Evolutionary conservation across 2,888 invertebrate genomes (phyloP), one percentile per base, ranked within the genome.

Genomic region (Stenodema calcarata): DNA sequence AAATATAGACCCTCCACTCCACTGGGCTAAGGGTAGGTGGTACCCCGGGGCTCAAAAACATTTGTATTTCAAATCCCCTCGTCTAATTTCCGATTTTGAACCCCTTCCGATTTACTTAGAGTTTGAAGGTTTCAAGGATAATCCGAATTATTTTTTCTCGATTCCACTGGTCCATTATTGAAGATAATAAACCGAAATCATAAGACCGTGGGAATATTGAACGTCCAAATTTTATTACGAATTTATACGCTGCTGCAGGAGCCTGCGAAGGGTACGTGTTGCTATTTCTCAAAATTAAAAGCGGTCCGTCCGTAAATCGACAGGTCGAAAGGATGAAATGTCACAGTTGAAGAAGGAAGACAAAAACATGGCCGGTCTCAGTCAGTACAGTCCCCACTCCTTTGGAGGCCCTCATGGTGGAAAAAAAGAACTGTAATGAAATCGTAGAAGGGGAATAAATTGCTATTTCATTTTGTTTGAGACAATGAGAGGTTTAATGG

Each of bases 401-500:
- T 75, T 75, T 41, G 73, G 18, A 44, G 44, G 3, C n/a, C 23
- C n/a, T 47, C 12, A 0, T 27, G 62, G 62, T 62, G 62, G n/a
- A n/a, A 62, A 62, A 73, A 84, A 84, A 83, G 70, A 23, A 82
- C 84, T 84, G 84, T 84, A 86, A 86, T 78, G 86, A 69, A 79
- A 86, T 79, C 86, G 86, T 69, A 79, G 78, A 78, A 69, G 42
- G 18, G 69, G 84, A 86, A 78, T 86, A 86, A 86, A 86, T 86
- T 86, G 86, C 86, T 86, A 86, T 86, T 86, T 86, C 86, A 86
- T 86, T 86, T 86, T 86, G 86, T 86, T 86, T 79, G 86, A 86
- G 86, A 84, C 84, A 79, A 86, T 86, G 86, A 86, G 79, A 54
- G 86, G 78, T 86, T 86, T 86, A 86, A 86, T 86, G 86, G 86